These are phyloP conservation scores for Aporophyla nigra DNA, from an alignment of 2,888 invertebrate species.

Conservation along the genomic window DNA sequence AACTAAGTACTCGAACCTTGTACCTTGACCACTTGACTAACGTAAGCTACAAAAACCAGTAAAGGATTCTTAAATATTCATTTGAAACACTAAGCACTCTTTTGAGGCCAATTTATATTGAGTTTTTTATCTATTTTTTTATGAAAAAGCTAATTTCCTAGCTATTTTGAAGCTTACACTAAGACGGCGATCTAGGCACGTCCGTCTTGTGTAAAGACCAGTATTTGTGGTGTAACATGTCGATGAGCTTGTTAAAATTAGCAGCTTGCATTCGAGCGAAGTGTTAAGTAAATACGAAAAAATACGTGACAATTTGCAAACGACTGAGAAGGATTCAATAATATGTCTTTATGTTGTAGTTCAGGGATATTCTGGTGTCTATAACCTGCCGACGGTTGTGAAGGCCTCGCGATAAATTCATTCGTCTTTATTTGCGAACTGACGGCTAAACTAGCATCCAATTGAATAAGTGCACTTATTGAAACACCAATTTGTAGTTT, in stretches of 20 bases:
- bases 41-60: neutral
- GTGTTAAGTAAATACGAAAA: slow-evolving; percentile 15
- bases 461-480: slow-evolving; percentile 46
- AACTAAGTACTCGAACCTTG: slow-evolving; percentile 19
- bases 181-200: neutral
- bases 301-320: neutral
- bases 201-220: neutral
- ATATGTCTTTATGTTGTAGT: neutral
- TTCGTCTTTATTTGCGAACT: slow-evolving; percentile 16
- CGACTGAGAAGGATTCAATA: neutral
- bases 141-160: neutral
- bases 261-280: neutral
- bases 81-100: neutral
- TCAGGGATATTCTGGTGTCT: neutral
- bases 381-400: neutral
- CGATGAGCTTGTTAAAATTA: slow-evolving; percentile 12
- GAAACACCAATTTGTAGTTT: slow-evolving; percentile 8
- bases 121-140: neutral
- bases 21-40: slow-evolving; percentile 6
- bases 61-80: neutral
- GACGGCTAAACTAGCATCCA: slow-evolving; percentile 14
- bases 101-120: neutral
- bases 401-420: slow-evolving; percentile 19
- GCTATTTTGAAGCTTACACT: neutral
- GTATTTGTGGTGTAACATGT: slow-evolving; percentile 1